Evolutionary conservation across 2,888 invertebrate genomes (phyloP).

Genomic region (Caenorhabditis uteleia): DNA sequence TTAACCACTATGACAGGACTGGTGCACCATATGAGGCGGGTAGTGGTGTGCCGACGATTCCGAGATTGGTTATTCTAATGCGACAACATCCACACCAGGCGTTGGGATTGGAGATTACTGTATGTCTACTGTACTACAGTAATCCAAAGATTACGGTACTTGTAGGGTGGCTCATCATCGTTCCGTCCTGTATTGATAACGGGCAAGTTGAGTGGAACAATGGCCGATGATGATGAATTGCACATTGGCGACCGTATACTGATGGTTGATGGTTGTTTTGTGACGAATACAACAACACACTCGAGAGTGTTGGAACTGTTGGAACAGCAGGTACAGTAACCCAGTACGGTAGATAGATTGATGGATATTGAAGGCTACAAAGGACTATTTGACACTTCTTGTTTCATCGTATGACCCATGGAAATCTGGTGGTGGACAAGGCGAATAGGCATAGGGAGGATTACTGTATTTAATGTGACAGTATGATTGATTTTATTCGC

Average conservation of each 20-base stretch:
- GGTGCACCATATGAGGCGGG: conserved; percentile 13
- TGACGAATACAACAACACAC: conserved; percentile 24
- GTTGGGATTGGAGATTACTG: conserved; percentile 31
- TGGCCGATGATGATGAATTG: conserved; percentile 34
- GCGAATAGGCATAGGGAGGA: too few species aligned
- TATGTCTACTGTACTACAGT: background rate
- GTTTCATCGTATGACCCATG: conserved; percentile 4
- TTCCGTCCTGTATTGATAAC: conserved; percentile 26
- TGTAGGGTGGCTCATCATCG: conserved; percentile 21
- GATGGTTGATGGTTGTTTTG: conserved; percentile 25
- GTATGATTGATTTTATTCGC: too few species aligned
- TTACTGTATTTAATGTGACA: too few species aligned
- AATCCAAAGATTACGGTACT: background rate
- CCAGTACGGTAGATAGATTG: background rate
- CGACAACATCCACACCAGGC: conserved; percentile 23
- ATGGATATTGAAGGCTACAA: conserved; percentile 4
- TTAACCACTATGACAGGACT: conserved; percentile 9
- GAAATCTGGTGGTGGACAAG: too few species aligned
- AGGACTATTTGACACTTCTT: conserved; percentile 7
- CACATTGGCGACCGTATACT: conserved; percentile 23
- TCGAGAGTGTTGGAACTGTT: conserved; percentile 22
- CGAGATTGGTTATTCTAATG: conserved; percentile 25
- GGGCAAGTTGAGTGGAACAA: conserved; percentile 20
- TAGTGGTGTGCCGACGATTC: conserved; percentile 6
- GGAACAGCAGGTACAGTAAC: conserved; percentile 19